Conservation (phyloP, 1,140 invertebrate genomes). For the Asbolus verrucosus region DNA sequence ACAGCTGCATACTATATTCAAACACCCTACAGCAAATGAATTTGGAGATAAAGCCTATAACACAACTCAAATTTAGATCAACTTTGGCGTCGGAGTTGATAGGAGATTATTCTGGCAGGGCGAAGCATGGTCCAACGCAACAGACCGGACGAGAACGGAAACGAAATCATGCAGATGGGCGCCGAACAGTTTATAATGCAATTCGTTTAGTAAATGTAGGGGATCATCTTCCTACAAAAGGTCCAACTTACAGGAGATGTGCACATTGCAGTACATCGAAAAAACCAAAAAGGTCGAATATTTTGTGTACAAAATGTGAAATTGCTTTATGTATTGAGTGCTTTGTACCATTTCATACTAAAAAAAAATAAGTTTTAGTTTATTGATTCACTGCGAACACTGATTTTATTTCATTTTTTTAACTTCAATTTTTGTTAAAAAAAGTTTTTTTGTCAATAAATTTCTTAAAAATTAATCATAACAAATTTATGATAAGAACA, state of each 20-base stretch:
- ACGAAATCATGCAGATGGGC: background rate
- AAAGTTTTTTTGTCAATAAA: background rate
- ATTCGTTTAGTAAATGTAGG: background rate
- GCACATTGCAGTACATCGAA: background rate
- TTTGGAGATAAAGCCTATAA: background rate
- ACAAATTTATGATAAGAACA: background rate
- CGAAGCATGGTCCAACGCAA: background rate
- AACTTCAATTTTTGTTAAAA: too few relatives aligned
- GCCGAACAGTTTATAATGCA: background rate
- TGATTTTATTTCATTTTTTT: too few relatives aligned
- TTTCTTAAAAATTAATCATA: background rate
- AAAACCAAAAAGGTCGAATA: background rate
- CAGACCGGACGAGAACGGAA: background rate
- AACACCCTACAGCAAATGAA: background rate
- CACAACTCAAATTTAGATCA: slow-evolving; percentile 2
- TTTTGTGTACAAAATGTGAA: background rate
- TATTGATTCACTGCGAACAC: too few relatives aligned
- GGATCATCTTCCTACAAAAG: background rate
- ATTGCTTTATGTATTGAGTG: background rate
- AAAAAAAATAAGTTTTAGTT: too few relatives aligned
- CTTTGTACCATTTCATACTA: background rate
- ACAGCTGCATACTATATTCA: background rate
- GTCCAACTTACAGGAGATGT: background rate
- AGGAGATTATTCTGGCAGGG: background rate
- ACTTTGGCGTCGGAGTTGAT: slow-evolving; percentile 1